Percentiles rank a stretch among this genome's conserved stretches.
Conservation (phyloP, 2,113 vertebrate species). For the Caretta caretta region DNA sequence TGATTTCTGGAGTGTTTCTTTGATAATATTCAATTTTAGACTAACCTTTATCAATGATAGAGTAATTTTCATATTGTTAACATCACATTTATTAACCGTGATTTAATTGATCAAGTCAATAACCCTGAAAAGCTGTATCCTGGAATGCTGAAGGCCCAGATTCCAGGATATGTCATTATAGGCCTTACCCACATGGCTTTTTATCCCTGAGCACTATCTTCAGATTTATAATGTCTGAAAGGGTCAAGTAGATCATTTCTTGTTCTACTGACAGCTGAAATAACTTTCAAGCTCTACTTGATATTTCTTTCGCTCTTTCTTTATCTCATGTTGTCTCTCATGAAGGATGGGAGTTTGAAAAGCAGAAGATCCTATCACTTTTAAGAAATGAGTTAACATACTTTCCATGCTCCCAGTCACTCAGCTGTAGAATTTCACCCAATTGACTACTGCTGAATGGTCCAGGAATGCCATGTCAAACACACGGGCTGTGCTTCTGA, state of each 20-base stretch:
- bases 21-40: background rate
- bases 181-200: background rate
- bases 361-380: background rate
- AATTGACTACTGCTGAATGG: background rate
- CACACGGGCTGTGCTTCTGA: background rate
- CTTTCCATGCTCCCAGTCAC: slow-evolving; percentile 2
- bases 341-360: background rate
- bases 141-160: background rate
- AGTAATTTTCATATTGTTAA: background rate
- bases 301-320: background rate
- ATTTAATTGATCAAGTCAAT: background rate
- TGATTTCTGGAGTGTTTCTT: background rate
- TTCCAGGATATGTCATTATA: no score
- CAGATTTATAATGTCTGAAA: slow-evolving; percentile 18
- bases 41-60: background rate
- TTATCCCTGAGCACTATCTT: slow-evolving; percentile 6
- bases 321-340: background rate
- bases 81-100: background rate
- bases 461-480: background rate
- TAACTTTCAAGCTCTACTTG: slow-evolving; percentile 33
- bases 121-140: background rate
- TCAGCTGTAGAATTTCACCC: background rate
- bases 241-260: slow-evolving; percentile 10
- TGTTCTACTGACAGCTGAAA: slow-evolving; percentile 21
- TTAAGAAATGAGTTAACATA: background rate